Evolutionary conservation across 1,140 invertebrate genomes (phyloP).

Genomic region (Aphidius ervi): DNA sequence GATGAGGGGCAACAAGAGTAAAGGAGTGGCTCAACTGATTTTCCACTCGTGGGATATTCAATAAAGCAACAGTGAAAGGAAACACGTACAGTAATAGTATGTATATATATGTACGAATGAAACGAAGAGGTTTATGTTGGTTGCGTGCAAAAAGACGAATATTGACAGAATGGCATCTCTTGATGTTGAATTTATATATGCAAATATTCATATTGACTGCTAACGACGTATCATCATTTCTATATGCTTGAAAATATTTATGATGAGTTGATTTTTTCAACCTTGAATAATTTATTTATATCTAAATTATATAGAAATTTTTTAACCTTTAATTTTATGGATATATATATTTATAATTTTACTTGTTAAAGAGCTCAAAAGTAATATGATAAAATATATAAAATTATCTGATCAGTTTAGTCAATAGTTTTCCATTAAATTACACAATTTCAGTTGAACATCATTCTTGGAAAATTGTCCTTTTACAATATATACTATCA

Average conservation of each 20-base stretch:
- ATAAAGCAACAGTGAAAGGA: constrained; percentile 49
- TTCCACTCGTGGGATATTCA: constrained; percentile 53
- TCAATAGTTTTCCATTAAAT: constrained; percentile 10
- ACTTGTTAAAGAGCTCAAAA: no score
- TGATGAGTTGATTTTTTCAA: constrained; percentile 23
- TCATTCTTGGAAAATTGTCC: neutral
- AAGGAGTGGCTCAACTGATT: constrained; percentile 45
- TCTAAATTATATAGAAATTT: neutral
- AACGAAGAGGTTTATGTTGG: constrained; percentile 17
- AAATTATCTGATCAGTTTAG: neutral
- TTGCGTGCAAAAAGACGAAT: constrained; percentile 19
- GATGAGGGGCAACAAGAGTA: neutral
- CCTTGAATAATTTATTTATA: constrained; percentile 5
- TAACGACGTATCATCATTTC: constrained; percentile 21
- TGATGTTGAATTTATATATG: neutral
- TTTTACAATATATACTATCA: constrained; percentile 6
- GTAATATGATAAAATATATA: neutral
- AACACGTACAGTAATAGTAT: constrained; percentile 10
- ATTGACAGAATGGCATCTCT: constrained; percentile 3
- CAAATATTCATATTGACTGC: constrained; percentile 28
- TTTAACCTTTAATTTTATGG: no score
- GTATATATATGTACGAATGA: constrained; percentile 30
- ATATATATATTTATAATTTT: neutral
- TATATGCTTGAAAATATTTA: constrained; percentile 26
- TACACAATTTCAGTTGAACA: constrained; percentile 8